Percentiles rank a stretch among this genome's conserved stretches.
Conservation (phyloP, 1,140 invertebrate genomes). For the Radopholus similis region DNA sequence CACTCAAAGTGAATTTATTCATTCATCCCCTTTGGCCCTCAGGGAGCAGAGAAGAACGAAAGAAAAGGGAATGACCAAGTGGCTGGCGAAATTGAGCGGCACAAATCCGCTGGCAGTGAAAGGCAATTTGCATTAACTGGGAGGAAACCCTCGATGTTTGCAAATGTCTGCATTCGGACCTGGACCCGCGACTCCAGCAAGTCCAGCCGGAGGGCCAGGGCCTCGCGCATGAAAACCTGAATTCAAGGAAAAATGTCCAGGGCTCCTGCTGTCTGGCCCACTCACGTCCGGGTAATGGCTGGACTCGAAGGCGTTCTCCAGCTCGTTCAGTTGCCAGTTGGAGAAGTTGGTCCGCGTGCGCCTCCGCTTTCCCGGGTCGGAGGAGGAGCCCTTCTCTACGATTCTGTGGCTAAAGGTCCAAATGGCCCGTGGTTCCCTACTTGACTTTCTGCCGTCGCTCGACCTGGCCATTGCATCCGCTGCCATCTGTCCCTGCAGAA, state of each 20-base stretch:
- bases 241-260: constrained; percentile 23
- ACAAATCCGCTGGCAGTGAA: no score
- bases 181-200: constrained; percentile 95
- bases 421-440: not conserved
- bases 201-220: constrained; percentile 85
- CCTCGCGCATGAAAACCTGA: constrained; percentile 88
- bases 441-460: not conserved
- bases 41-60: not conserved
- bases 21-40: not conserved
- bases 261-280: no score
- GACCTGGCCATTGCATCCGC: not conserved
- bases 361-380: constrained; percentile 36
- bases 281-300: constrained; percentile 86
- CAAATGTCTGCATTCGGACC: constrained; percentile 64
- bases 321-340: constrained; percentile 95
- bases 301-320: constrained; percentile 89
- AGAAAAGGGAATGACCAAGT: not conserved
- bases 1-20: not conserved
- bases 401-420: not conserved
- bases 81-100: no score
- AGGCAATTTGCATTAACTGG: not conserved
- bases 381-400: not conserved
- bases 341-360: constrained; percentile 95
- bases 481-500: not conserved
- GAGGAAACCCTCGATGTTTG: not conserved